Base-by-base conservation (phyloP, 2,888 invertebrate species). In the Heliconius aoede region DNA sequence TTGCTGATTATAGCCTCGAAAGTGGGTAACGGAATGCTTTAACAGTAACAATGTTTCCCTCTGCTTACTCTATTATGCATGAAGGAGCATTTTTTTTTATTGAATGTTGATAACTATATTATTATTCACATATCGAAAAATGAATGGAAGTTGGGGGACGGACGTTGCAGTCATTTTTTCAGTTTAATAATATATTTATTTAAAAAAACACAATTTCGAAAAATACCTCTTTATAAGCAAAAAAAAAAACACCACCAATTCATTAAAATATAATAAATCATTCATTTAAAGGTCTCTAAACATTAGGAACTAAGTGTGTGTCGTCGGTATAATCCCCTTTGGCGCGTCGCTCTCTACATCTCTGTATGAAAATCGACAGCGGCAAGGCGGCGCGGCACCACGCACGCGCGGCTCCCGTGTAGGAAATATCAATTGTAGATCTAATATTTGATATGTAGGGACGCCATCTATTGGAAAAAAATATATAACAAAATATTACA, bases 281-380 rank as follows among this genome's bases (percentile, higher is more conserved):
- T 7, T 3, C 18, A 46, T 18, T 46, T 18, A 46, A 46, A 46
- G 5, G n/a, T 55, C 9, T 13, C 15, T 60, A 60, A 15, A 24
- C 28, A 28, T 32, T 11, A 18, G 67, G 65, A 21, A 73, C 5
- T 11, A 73, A 55, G 11, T 67, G 18, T 1, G 61, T 30, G n/a
- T 77, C 77, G 30, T 80, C 80, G 18, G 80, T 77, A 51, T 76
- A 58, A 32, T 77, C 73, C 11, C 21, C 72, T 55, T 68, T 15
- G 8, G 78, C 40, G 40, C 28, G 55, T 74, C 84, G 85, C 81
- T 82, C 83, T 80, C 76, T 76, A 84, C 86, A 86, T 13, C 86
- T 86, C 76, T 85, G 55, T 61, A 88, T 84, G 28, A 77, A 15
- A 21, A 86, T 88, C 76, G 85, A 83, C 76, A 84, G 85, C 18